Evolutionary conservation across 2,797 vertebrate genomes (phyloP).

Genomic region (Hapalemur alaotrensis): DNA sequence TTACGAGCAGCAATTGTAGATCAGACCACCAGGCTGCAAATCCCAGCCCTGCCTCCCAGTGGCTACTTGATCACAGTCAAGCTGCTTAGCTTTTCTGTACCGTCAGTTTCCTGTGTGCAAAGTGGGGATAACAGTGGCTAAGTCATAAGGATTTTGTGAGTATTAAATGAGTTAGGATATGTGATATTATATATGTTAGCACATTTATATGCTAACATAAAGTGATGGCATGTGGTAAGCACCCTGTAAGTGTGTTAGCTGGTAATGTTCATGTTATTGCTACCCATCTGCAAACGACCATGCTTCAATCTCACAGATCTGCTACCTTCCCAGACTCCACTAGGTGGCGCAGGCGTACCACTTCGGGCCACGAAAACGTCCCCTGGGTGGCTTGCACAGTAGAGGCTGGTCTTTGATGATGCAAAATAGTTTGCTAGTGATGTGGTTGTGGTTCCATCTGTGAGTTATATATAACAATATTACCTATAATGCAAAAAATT

Average conservation of each 20-base stretch:
- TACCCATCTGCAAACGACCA: not conserved
- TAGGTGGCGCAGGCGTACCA: constrained; percentile 50
- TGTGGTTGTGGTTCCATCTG: not conserved
- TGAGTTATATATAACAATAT: not conserved
- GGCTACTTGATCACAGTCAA: not conserved
- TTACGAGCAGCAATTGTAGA: not conserved
- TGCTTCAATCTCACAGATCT: not conserved
- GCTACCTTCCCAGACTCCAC: not conserved
- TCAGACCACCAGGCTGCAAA: not conserved
- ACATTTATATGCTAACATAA: not conserved
- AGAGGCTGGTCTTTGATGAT: not conserved
- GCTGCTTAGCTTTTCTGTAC: not conserved
- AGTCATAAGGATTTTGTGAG: not conserved
- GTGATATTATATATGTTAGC: not conserved
- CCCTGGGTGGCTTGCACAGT: not conserved
- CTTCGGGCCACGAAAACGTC: not conserved
- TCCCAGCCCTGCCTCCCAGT: not conserved
- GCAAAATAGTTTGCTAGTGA: not conserved
- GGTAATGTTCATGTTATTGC: not conserved
- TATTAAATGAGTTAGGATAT: not conserved
- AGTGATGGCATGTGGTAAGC: not conserved
- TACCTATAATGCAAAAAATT: not conserved
- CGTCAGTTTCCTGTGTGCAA: not conserved
- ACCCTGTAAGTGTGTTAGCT: not conserved
- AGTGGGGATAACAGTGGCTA: not conserved